These are phyloP conservation scores for Ectropis crepuscularia DNA, from an alignment of 2,888 invertebrate genomes.

Conservation along the genomic window DNA sequence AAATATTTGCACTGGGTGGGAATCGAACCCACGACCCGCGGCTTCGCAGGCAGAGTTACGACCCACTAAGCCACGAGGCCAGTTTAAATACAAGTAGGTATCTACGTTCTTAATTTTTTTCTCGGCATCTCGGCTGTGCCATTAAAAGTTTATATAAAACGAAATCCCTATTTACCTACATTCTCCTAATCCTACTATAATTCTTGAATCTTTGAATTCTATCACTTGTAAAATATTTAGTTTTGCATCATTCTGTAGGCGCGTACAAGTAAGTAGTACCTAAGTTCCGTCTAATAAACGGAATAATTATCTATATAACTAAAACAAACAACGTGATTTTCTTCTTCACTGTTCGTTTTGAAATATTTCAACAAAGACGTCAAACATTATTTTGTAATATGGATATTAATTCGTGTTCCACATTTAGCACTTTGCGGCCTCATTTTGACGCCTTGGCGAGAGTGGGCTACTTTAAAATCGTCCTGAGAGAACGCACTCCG, in stretches of 20 bases:
- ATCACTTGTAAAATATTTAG: neutral
- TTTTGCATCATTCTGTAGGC: neutral
- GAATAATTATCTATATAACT: neutral
- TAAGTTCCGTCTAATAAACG: conserved; percentile 1
- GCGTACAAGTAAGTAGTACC: neutral
- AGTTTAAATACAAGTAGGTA: too few relatives aligned
- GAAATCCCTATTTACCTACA: too few relatives aligned
- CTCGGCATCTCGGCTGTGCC: too few relatives aligned
- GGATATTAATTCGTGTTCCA: conserved; percentile 31
- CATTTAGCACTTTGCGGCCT: conserved; percentile 60
- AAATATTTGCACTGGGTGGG: too few relatives aligned
- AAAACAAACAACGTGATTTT: conserved; percentile 2
- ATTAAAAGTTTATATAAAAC: too few relatives aligned
- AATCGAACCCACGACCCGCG: too few relatives aligned
- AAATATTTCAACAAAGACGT: neutral
- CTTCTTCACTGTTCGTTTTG: conserved; percentile 19
- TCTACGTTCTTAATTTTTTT: too few relatives aligned
- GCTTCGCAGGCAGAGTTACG: too few relatives aligned
- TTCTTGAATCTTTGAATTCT: too few relatives aligned
- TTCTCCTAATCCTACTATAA: too few relatives aligned
- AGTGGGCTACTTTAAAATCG: conserved; percentile 67
- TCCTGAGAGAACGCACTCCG: conserved; percentile 48
- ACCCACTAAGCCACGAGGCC: too few relatives aligned
- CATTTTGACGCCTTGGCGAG: conserved; percentile 66
- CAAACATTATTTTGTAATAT: neutral